Evolutionary conservation across 2,888 invertebrate genomes (phyloP).

Genomic region (Apamea epomidion): DNA sequence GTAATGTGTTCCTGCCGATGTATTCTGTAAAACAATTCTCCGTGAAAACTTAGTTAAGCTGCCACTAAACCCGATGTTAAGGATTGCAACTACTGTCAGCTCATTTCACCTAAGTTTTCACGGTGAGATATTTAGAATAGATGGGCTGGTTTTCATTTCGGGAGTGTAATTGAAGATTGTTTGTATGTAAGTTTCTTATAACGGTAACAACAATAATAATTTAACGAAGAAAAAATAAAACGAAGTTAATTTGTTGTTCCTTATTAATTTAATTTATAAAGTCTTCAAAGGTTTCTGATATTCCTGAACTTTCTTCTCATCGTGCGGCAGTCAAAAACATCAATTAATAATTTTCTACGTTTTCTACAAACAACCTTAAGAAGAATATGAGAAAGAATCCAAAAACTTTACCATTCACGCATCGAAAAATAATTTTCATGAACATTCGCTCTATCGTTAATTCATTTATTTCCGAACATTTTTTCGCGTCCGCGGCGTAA

Average conservation of each 20-base stretch:
- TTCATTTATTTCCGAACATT: not conserved
- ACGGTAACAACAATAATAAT: too few species aligned
- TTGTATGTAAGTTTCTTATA: not conserved
- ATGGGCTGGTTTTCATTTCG: not conserved
- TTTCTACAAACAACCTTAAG: not conserved
- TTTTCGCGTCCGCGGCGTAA: constrained; percentile 6
- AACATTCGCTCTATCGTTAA: not conserved
- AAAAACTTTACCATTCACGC: not conserved
- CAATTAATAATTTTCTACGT: not conserved
- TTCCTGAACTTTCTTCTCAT: not conserved
- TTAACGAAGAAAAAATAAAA: not conserved
- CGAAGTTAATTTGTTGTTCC: not conserved
- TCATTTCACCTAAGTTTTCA: too few species aligned
- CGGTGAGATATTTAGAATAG: too few species aligned
- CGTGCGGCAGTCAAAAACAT: not conserved
- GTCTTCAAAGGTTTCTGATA: not conserved
- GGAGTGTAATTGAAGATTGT: not conserved
- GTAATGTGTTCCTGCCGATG: not conserved
- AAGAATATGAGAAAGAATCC: too few species aligned
- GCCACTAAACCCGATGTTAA: too few species aligned
- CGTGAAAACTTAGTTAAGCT: too few species aligned
- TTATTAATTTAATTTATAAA: not conserved
- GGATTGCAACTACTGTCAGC: too few species aligned
- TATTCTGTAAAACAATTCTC: too few species aligned
- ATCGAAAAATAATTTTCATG: not conserved